phyloP scores from a whole-genome alignment of 1,140 invertebrate genomes.

The Hydropsyche tenuis region DNA sequence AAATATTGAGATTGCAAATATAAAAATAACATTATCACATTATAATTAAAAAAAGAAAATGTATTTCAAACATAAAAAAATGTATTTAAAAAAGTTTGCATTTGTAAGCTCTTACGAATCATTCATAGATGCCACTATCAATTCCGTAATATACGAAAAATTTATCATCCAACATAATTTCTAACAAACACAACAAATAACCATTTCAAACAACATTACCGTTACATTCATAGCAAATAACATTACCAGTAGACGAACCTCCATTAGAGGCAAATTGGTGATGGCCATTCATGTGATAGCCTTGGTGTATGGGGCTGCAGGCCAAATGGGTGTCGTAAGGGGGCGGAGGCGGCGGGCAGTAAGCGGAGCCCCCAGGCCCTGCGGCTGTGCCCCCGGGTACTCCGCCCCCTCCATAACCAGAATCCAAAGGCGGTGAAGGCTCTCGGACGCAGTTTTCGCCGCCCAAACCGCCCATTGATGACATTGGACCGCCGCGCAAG shows the following conservation, averaged over 20 bases:
- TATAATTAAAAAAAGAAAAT: no score
- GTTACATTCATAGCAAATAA: background rate
- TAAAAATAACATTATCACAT: no score
- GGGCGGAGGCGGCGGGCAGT: constrained; percentile 37
- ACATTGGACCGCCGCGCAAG: constrained; percentile 45
- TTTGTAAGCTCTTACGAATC: no score
- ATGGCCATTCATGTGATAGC: constrained; percentile 47
- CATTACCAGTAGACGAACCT: constrained; percentile 41
- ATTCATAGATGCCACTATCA: no score
- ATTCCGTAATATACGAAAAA: no score
- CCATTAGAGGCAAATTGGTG: constrained; percentile 42
- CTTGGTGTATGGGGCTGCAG: constrained; percentile 47
- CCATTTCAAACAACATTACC: no score
- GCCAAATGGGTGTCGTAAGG: constrained; percentile 33
- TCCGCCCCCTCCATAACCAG: background rate
- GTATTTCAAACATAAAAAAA: no score
- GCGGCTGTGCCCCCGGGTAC: background rate
- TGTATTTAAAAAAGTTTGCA: no score
- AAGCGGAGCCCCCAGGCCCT: constrained; percentile 24
- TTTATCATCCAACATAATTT: no score
- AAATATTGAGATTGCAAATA: no score
- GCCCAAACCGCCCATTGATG: constrained; percentile 44
- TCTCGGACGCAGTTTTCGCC: constrained; percentile 42
- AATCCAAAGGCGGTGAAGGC: constrained; percentile 39
- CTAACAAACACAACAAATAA: no score